Base-by-base conservation (phyloP, 2,113 vertebrate genomes). In the Eudyptes chrysolophus region DNA sequence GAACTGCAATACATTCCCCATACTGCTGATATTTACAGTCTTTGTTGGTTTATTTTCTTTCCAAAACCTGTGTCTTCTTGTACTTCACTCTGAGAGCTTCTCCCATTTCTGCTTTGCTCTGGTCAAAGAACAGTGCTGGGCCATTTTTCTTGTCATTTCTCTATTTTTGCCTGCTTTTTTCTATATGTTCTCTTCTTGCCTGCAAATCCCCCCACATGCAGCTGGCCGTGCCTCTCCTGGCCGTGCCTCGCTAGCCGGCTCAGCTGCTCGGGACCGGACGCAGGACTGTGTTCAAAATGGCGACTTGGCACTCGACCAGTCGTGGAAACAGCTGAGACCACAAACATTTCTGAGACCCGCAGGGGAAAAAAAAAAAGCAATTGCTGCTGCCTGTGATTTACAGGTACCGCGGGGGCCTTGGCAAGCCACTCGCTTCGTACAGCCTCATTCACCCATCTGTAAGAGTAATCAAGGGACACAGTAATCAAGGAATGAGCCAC, bases 131-230 rank as follows among this genome's bases (percentile, higher is more conserved):
- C 44, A 34, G 10, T 1, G 1, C 44, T 46, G 24, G 25, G 27
- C 4, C 34, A 10, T 62, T 90, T 92, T 78, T 75, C 42, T 36
- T 81, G 20, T 7, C 1, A 26, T 54, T 78, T 74, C 54, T 52
- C 30, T 74, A 2, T 7, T 40, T 80, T 44, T 44, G 24, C 46
- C 12, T 57, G 15, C 5, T 10, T 44, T 62, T 84, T 76, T 40
- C 38, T 0, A 16, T 12, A 20, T 10, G 1, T 25, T 90, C 6
- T 61, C 25, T 74, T 21, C 52, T 68, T 84, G 32, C 21, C 48
- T 0, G 0, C 44, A 62, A 34, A 55, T 15, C 3, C 3, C 15
- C 17, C 11, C 1, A 6, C 9, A 10, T 10, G 49, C 87, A 52
- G 38, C 84, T 5, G 8, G 78, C 36, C 22, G 6, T 77, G 77